Percentiles rank a stretch among this genome's conserved stretches.
These are phyloP conservation scores for Actinernus sp. DNA, from an alignment of 92 coral and sea anemone species.

Conservation along the genomic window DNA sequence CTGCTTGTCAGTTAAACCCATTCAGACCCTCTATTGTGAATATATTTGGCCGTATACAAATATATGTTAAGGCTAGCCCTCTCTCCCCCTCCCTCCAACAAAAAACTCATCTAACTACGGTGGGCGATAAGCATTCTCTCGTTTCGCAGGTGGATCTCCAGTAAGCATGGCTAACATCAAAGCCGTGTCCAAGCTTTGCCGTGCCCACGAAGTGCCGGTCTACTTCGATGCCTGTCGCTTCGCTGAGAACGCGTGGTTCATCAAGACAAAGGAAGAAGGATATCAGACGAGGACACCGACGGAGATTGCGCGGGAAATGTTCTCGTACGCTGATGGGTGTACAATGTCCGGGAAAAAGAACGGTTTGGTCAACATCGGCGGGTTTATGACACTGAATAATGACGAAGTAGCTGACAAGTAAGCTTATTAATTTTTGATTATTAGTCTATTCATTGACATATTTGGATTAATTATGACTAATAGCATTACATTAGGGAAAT, in stretches of 20 bases:
- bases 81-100: too few relatives aligned
- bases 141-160: constrained; percentile 63
- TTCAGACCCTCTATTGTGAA: too few relatives aligned
- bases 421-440: not conserved
- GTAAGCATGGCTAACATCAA: constrained; percentile 80
- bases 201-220: constrained; percentile 52
- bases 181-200: constrained; percentile 77
- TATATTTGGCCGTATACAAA: too few relatives aligned
- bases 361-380: constrained; percentile 81
- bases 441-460: not conserved
- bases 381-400: constrained; percentile 71
- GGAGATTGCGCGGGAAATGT: constrained; percentile 72
- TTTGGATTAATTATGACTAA: too few relatives aligned
- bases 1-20: too few relatives aligned
- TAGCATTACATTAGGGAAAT: too few relatives aligned
- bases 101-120: too few relatives aligned
- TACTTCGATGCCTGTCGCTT: constrained; percentile 85
- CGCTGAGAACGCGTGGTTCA: constrained; percentile 90
- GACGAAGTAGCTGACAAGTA: constrained; percentile 58
- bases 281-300: constrained; percentile 54
- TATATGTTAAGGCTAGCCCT: too few relatives aligned
- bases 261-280: constrained; percentile 70
- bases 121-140: too few relatives aligned
- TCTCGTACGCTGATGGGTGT: constrained; percentile 75
- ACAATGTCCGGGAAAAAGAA: constrained; percentile 85